Base-by-base conservation (phyloP, 1,140 invertebrate genomes). In the Drosophila elegans region DNA sequence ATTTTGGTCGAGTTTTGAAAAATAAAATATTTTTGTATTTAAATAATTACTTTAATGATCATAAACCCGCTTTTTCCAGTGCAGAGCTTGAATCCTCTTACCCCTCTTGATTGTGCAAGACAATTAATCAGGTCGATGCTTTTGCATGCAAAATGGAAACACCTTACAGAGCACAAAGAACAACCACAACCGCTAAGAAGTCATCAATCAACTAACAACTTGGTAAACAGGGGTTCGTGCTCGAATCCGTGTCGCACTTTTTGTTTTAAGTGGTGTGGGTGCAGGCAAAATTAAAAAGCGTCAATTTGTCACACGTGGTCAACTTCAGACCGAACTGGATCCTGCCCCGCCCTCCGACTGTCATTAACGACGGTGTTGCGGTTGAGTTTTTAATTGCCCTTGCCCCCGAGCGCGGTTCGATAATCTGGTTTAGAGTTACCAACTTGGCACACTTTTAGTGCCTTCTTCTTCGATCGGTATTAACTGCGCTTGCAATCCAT, bases 261-360 rank as follows among this genome's bases (percentile, higher is more conserved):
- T 48, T 82, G 57, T 80, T 85, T 44, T 25, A 16, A 64, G 61
- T 76, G 79, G 72, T 84, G 73, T 64, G 74, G 60, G 62, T 80
- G 75, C 79, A 56, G 59, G 76, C 83, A 51, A 89, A 88, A 88
- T 88, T 89, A 88, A 88, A 88, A 88, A 88, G 83, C 84, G 83
- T 88, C 84, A 88, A 88, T 88, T 88, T 88, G 84, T 88, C 83
- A 88, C 83, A 89, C 80, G 76, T 83, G 83, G 59, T 69, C 83
- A 81, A 57, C 59, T 44, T 44, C 29, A n/a, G 55, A 59, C 42
- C 16, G 48, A 27, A 41, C 55, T 12, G 64, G 34, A 41, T 48
- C 29, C 42, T 32, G 51, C n/a, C 41, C 59, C 41, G 9, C 9
- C 25, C 29, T 7, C 44, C 27, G 38, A 10, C 29, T 74, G 80